Evolutionary conservation across 2,113 vertebrate species (phyloP).

Genomic region (Phylloscopus trochiloides): DNA sequence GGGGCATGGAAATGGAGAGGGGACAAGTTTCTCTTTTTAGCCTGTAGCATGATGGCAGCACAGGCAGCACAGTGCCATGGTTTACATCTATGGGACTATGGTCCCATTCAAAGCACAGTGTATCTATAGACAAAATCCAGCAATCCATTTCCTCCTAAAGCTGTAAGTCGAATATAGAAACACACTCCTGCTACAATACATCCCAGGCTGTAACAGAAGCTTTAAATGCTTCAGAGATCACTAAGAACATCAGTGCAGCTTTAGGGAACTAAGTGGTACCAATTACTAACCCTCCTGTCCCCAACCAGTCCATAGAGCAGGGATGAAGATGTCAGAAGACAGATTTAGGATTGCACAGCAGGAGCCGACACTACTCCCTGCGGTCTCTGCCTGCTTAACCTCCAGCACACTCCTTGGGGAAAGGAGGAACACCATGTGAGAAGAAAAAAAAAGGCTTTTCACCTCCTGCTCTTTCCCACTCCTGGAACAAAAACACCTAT

Average conservation of each 20-base stretch:
- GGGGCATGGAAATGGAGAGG: rapidly evolving
- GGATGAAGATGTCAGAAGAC: not conserved
- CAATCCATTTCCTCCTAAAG: not conserved
- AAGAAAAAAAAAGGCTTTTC: not conserved
- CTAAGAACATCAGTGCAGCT: not conserved
- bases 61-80: not conserved
- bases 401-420: not conserved
- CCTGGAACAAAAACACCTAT: not conserved
- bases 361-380: rapidly evolving
- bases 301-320: not conserved
- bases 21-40: not conserved
- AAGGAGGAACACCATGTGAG: not conserved
- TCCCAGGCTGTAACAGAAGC: not conserved
- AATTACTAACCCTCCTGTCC: not conserved
- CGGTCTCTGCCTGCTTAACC: not conserved
- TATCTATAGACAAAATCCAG: not conserved
- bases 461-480: not conserved
- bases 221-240: not conserved
- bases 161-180: not conserved
- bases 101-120: not conserved
- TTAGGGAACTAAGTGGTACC: not conserved
- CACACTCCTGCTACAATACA: not conserved
- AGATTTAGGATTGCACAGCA: not conserved
- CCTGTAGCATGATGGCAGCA: not conserved
- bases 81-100: not conserved